Percentiles rank a stretch among this genome's conserved stretches.
These are phyloP conservation scores for Tetanocera ferruginea DNA, from an alignment of 2,888 invertebrate genomes.

Conservation along the genomic window DNA sequence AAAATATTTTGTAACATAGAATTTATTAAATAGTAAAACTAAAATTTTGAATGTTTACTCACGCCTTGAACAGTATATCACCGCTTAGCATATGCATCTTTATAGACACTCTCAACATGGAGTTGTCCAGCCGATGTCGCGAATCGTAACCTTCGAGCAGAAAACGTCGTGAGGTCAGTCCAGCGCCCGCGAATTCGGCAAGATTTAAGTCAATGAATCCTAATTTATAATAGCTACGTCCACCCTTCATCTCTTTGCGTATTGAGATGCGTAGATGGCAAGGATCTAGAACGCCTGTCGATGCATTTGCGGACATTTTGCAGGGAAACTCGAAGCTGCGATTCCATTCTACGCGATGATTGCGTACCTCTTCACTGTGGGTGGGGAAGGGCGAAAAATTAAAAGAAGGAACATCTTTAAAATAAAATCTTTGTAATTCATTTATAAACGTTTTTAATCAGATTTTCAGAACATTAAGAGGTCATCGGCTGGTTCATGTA, in stretches of 20 bases:
- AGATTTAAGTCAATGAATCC: conserved; percentile 98
- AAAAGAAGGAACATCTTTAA: conserved; percentile 11
- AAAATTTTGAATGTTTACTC: conserved; percentile 69
- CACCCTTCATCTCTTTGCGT: conserved; percentile 87
- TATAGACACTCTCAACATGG: conserved; percentile 91
- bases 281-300: conserved; percentile 93
- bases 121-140: conserved; percentile 94
- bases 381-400: conserved; percentile 38
- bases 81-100: conserved; percentile 95
- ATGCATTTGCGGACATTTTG: conserved; percentile 97
- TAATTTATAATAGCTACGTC: conserved; percentile 82
- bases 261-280: conserved; percentile 95
- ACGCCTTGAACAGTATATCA: conserved; percentile 98
- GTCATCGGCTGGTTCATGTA: too few species aligned
- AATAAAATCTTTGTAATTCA: too few species aligned
- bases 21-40: background rate
- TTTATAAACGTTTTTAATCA: too few species aligned
- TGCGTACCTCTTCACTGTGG: conserved; percentile 89
- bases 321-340: conserved; percentile 92
- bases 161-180: conserved; percentile 86
- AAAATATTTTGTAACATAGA: background rate
- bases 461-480: too few species aligned
- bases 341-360: conserved; percentile 95
- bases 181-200: conserved; percentile 96
- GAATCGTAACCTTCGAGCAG: conserved; percentile 96